Percentiles rank a stretch among this genome's conserved stretches.
Evolutionary conservation across 2,797 vertebrate species (phyloP).

Genomic region (Coranthus polyacanthus): DNA sequence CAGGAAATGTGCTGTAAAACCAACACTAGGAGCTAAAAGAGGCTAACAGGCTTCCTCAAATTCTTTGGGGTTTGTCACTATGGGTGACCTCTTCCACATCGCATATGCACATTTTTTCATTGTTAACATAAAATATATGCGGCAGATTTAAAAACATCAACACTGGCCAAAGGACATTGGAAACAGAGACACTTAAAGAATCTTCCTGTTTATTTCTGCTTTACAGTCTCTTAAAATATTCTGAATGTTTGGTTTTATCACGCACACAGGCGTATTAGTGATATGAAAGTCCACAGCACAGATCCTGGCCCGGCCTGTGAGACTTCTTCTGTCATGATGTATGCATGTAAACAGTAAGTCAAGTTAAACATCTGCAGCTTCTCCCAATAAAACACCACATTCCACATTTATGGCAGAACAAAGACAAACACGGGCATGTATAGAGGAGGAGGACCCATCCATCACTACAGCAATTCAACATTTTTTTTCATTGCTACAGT

Average conservation of each 20-base stretch:
- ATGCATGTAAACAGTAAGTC: slow-evolving; percentile 43
- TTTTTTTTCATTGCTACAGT: slow-evolving; percentile 6
- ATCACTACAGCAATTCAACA: slow-evolving; percentile 19
- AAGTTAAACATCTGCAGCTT: slow-evolving; percentile 59
- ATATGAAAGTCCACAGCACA: background rate
- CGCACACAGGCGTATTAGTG: background rate
- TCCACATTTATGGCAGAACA: slow-evolving; percentile 60
- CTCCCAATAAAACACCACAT: slow-evolving; percentile 59
- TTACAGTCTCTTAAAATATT: background rate
- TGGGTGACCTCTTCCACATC: too few species aligned
- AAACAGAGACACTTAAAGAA: too few species aligned
- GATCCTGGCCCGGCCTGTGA: background rate
- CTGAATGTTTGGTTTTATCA: slow-evolving; percentile 5
- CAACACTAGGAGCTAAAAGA: too few species aligned
- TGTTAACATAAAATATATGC: too few species aligned
- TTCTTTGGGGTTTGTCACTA: too few species aligned
- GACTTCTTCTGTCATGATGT: slow-evolving; percentile 4
- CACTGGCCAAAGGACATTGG: too few species aligned
- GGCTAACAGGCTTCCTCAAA: too few species aligned
- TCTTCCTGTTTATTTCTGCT: slow-evolving; percentile 48
- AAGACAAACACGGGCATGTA: slow-evolving; percentile 58
- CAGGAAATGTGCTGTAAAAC: too few species aligned
- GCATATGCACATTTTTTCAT: too few species aligned
- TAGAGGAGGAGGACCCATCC: slow-evolving; percentile 9
- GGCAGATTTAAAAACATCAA: too few species aligned